Evolutionary conservation across 2,797 vertebrate species (phyloP), one percentile per base, ranked within the genome.

Genomic region (Sciurus vulgaris): DNA sequence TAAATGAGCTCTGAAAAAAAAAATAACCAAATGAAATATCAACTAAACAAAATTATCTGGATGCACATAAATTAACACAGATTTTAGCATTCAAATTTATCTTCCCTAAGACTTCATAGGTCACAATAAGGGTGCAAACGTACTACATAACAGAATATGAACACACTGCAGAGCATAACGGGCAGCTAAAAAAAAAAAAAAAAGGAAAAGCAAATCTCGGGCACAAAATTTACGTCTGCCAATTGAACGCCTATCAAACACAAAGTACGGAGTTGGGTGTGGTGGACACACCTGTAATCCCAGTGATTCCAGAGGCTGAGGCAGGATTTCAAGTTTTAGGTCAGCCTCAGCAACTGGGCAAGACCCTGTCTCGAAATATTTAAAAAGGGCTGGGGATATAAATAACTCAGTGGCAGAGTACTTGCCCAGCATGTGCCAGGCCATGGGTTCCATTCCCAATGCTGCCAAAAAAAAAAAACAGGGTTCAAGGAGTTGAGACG

Each of bases 1-100:
- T 96, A 96, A 97, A 97, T 96, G 93, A 96, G 93, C 83, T 94
- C 79, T 89, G 86, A 54, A 95, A 96, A 96, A 93, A 93, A 96
- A 96, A 93, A 93, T 49, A 94, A 89, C 78, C 35, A 94, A 97
- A 91, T 96, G 96, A 97, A 97, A 91, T 88, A 96, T 86, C 96
- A 97, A 94, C 94, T 78, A 96, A 96, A 96, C 92, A 97, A 92
- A 94, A 96, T 89, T 94, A 96, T 96, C 59, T 54, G 85, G 72
- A 89, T 92, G 59, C 74, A 95, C 85, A 96, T 95, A 97, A 96
- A 97, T 97, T 94, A 96, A 92, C 91, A 67, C 82, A 95, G 95
- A 97, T 96, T 86, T 94, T 84, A 88, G 83, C 88, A 97, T 73
- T 92, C 78, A 79, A 90, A 96, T 90, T 95, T 76, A 84, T 95